Percentiles rank a stretch among this genome's conserved stretches.
phyloP scores from a whole-genome alignment of 2,797 vertebrate genomes.

The Microhierax caerulescens region DNA sequence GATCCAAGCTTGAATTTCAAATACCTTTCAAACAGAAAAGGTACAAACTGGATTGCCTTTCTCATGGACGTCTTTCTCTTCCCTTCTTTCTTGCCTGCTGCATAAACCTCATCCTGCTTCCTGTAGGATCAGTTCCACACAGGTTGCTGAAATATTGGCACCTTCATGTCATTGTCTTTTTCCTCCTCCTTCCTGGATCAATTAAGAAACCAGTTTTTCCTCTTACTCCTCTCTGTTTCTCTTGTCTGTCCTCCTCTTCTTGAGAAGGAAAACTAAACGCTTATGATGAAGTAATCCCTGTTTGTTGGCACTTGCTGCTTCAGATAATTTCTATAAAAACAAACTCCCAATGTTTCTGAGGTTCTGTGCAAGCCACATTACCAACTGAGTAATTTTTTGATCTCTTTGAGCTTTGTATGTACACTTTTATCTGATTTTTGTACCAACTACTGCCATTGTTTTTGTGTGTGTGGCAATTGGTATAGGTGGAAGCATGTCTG shows the following conservation, averaged over 20 bases:
- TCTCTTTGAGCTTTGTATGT: background rate
- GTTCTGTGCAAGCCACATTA: background rate
- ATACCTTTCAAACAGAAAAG: slow-evolving; percentile 1
- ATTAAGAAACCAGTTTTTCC: slow-evolving; percentile 72
- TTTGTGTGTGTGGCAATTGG: background rate
- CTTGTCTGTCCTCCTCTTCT: background rate
- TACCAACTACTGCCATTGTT: background rate
- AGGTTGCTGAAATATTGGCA: slow-evolving; percentile 54
- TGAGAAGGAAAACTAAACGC: background rate
- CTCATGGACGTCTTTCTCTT: background rate
- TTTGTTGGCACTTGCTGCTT: slow-evolving; percentile 43
- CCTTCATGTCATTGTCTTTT: slow-evolving; percentile 38
- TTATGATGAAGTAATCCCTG: slow-evolving; percentile 55
- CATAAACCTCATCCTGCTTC: background rate
- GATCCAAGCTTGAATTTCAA: slow-evolving; percentile 45
- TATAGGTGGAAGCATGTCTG: background rate
- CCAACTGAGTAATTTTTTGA: background rate
- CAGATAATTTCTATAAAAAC: slow-evolving; percentile 41
- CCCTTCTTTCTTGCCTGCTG: background rate
- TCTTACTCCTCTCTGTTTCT: slow-evolving; percentile 26
- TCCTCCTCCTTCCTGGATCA: slow-evolving; percentile 53
- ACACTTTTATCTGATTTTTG: background rate
- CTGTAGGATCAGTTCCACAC: slow-evolving; percentile 23
- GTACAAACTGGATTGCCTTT: slow-evolving; percentile 14
- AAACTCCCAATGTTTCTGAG: slow-evolving; percentile 3